These are phyloP conservation scores for Clitarchus hookeri DNA, from an alignment of 2,888 invertebrate species.

Conservation along the genomic window DNA sequence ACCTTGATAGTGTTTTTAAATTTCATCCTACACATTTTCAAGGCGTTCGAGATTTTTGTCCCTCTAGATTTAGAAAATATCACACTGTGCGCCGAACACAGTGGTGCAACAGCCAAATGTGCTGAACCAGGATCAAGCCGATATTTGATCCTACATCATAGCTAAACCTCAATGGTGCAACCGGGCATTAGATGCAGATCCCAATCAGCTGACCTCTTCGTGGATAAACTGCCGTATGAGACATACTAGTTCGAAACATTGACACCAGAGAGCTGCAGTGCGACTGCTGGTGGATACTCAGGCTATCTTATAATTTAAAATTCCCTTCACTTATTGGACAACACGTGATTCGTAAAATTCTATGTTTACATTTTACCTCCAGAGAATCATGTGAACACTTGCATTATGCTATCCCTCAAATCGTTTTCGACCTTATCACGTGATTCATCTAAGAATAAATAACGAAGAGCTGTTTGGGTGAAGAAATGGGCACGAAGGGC, in stretches of 20 bases:
- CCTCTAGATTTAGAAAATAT: too few relatives aligned
- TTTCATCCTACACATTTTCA: too few relatives aligned
- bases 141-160: too few relatives aligned
- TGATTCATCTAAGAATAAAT: not conserved
- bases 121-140: too few relatives aligned
- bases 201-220: too few relatives aligned
- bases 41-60: too few relatives aligned
- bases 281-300: not conserved
- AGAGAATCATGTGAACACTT: not conserved
- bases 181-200: too few relatives aligned
- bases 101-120: too few relatives aligned
- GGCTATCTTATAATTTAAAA: not conserved
- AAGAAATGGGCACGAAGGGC: not conserved
- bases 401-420: not conserved
- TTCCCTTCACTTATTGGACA: not conserved
- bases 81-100: too few relatives aligned
- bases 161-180: too few relatives aligned
- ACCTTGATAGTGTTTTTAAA: too few relatives aligned
- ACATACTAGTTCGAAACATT: not conserved
- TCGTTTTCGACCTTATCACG: not conserved
- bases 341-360: not conserved
- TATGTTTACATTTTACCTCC: not conserved
- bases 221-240: not conserved
- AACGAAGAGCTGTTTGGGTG: not conserved
- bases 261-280: not conserved